A percentile compares a stretch with the other conserved stretches of the same genome.
Evolutionary conservation across 2,888 invertebrate genomes (phyloP).

Genomic region (Orchestes rusci): DNA sequence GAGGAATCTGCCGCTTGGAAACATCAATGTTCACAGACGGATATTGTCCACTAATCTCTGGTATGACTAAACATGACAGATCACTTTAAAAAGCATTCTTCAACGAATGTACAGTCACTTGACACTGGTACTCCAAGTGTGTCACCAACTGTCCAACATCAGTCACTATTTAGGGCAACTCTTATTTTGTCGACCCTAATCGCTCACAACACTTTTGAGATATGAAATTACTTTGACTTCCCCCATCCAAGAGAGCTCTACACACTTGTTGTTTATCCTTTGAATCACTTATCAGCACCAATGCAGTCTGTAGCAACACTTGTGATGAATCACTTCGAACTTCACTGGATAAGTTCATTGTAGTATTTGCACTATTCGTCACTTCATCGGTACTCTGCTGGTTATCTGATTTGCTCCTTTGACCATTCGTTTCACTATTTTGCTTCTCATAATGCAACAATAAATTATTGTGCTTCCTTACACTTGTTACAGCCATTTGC

Average conservation of each 20-base stretch:
- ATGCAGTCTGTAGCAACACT: slow-evolving; percentile 9
- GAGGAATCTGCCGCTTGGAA: neutral
- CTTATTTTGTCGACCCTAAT: slow-evolving; percentile 2
- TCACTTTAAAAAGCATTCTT: no score
- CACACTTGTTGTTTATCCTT: slow-evolving; percentile 1
- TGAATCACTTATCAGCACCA: slow-evolving; percentile 1
- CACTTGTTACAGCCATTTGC: no score
- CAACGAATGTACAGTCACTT: no score
- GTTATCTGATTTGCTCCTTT: no score
- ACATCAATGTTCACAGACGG: neutral
- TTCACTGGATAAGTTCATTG: slow-evolving; percentile 1
- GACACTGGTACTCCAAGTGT: neutral
- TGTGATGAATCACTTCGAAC: neutral
- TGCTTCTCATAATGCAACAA: neutral
- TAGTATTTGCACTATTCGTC: neutral
- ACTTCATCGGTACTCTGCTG: no score
- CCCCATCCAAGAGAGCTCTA: slow-evolving; percentile 11
- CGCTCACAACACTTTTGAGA: slow-evolving; percentile 1
- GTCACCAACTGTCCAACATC: neutral
- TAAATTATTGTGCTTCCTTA: slow-evolving; percentile 1
- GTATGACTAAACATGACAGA: no score
- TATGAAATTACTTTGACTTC: slow-evolving; percentile 10
- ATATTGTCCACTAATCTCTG: no score
- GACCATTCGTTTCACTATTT: neutral
- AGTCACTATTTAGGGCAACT: neutral